A percentile compares a stretch with the other conserved stretches of the same genome.
phyloP scores from a whole-genome alignment of 2,797 vertebrate genomes.

The Alcedo atthis region DNA sequence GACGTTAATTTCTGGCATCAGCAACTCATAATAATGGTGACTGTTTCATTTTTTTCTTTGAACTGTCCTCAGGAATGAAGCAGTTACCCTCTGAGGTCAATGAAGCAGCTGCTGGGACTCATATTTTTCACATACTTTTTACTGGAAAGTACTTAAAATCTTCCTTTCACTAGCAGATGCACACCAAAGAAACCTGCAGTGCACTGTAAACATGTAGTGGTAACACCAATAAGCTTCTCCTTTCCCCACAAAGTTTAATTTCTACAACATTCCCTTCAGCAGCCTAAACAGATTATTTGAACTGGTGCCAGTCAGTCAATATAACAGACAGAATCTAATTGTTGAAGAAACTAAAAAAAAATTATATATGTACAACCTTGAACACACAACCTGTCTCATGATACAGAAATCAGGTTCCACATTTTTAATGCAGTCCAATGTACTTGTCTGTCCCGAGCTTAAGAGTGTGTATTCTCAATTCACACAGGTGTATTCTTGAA shows the following conservation, averaged over 20 bases:
- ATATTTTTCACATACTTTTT: neutral
- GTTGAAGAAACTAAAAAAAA: neutral
- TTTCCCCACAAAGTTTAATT: neutral
- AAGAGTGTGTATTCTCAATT: neutral
- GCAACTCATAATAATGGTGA: neutral
- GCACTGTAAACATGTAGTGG: fast-evolving
- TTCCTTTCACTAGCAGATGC: neutral
- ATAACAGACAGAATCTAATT: neutral
- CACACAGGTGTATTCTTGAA: neutral
- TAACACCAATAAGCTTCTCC: neutral
- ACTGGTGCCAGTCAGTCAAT: neutral
- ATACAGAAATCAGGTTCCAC: neutral
- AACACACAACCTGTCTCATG: neutral
- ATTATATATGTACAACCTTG: neutral
- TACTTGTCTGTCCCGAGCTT: neutral
- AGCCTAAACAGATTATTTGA: neutral
- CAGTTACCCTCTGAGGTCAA: neutral
- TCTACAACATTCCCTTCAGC: neutral
- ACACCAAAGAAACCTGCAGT: neutral
- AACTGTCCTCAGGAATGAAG: neutral
- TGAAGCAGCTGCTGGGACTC: neutral
- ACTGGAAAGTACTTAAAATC: neutral
- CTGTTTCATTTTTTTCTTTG: neutral
- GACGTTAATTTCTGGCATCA: neutral
- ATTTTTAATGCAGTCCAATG: neutral